Conservation (phyloP, 2,797 vertebrate species). For the Numenius phaeopus region DNA sequence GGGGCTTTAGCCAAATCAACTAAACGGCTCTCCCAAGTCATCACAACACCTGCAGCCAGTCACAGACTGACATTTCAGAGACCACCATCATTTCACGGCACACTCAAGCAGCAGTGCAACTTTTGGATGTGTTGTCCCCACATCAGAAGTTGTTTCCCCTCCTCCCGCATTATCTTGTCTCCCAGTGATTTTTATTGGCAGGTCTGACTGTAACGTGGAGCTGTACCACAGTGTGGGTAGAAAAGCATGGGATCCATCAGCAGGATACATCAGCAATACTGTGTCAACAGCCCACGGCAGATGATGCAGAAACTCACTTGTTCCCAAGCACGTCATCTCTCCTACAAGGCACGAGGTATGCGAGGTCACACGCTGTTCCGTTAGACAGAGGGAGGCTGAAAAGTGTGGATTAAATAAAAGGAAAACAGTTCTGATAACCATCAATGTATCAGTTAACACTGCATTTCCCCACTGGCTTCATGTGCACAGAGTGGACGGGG, state of each 20-base stretch:
- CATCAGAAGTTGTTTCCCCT: background rate
- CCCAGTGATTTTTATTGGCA: background rate
- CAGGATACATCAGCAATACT: background rate
- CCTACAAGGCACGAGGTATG: background rate
- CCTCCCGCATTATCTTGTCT: background rate
- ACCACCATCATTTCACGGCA: background rate
- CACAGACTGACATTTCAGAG: background rate
- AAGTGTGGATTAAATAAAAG: constrained; percentile 18
- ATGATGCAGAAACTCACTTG: background rate
- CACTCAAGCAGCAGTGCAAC: background rate
- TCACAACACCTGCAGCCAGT: background rate
- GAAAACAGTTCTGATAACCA: background rate
- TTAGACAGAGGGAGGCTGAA: background rate
- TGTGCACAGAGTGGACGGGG: background rate
- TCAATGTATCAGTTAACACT: background rate
- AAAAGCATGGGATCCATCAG: background rate
- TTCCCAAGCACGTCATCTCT: background rate
- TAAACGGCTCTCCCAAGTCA: background rate
- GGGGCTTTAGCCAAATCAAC: background rate
- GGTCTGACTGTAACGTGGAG: background rate
- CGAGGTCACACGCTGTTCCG: background rate
- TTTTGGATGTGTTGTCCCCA: background rate
- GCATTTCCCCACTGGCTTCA: background rate
- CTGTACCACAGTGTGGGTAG: background rate
- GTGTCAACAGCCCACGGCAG: background rate